phyloP scores from a whole-genome alignment of 1,140 invertebrate genomes.

The Drosophila sp. region DNA sequence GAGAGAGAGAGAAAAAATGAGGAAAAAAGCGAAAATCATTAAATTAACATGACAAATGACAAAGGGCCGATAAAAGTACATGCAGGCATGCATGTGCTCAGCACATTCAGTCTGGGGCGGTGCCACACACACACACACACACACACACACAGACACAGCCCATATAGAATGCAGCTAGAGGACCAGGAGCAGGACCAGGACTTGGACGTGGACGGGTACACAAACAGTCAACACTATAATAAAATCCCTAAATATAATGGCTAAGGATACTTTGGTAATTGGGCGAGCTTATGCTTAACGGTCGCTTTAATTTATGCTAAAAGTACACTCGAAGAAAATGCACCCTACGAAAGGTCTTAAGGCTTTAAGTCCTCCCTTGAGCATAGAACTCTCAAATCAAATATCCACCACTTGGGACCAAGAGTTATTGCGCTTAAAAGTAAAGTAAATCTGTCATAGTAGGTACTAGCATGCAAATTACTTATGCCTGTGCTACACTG shows the following conservation, averaged over 20 bases:
- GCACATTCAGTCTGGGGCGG: conserved; percentile 3
- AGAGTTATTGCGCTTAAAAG: background rate
- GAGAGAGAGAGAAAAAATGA: background rate
- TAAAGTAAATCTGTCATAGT: background rate
- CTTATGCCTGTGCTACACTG: background rate
- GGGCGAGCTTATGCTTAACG: conserved; percentile 77
- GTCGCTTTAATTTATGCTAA: conserved; percentile 73
- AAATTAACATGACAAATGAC: conserved; percentile 78
- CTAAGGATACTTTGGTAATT: conserved; percentile 77
- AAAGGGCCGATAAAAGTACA: conserved; percentile 63
- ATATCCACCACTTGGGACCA: background rate
- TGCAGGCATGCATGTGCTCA: conserved; percentile 51
- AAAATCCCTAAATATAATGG: conserved; percentile 72
- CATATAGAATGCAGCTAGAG: conserved; percentile 4
- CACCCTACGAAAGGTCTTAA: conserved; percentile 3
- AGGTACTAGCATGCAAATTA: background rate
- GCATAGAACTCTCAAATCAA: background rate
- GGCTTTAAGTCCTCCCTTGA: background rate
- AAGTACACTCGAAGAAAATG: conserved; percentile 17
- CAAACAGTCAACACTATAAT: conserved; percentile 70
- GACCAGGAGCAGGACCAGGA: too few species aligned
- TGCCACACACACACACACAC: conserved; percentile 12
- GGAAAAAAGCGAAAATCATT: conserved; percentile 55
- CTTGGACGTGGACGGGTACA: conserved; percentile 11
- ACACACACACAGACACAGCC: conserved; percentile 12